Conservation (phyloP, 2,888 invertebrate genomes). For the Orchesellides sinensis region DNA sequence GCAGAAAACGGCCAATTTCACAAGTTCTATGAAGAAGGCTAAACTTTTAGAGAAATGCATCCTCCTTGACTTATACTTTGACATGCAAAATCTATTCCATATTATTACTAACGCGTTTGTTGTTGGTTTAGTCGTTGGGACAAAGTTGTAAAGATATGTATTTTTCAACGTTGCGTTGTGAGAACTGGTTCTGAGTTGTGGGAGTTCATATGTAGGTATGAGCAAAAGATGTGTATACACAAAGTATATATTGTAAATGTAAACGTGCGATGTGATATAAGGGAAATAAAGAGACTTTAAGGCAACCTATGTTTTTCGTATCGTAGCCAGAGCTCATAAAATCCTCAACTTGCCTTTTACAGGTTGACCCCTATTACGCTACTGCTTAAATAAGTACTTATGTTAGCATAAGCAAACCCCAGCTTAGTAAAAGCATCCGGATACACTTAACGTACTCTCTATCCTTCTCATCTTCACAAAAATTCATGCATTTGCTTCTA, state of each 20-base stretch:
- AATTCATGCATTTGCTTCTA: neutral
- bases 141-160: neutral
- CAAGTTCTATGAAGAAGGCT: neutral
- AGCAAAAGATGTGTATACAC: neutral
- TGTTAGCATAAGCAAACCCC: neutral
- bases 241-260: too few relatives aligned
- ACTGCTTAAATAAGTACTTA: neutral
- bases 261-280: too few relatives aligned
- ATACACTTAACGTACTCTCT: neutral
- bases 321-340: slow-evolving; percentile 3
- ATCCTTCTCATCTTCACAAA: neutral
- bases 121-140: neutral
- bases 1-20: neutral
- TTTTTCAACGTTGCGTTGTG: neutral
- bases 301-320: neutral
- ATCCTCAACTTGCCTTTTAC: slow-evolving; percentile 24
- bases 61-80: neutral
- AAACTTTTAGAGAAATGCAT: neutral
- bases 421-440: neutral
- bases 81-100: neutral
- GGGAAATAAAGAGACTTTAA: slow-evolving; percentile 11
- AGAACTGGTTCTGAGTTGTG: neutral
- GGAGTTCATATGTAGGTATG: neutral
- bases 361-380: slow-evolving; percentile 33
- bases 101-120: neutral